phyloP scores from a whole-genome alignment of 1,140 invertebrate genomes.

The Colletes gigas region DNA sequence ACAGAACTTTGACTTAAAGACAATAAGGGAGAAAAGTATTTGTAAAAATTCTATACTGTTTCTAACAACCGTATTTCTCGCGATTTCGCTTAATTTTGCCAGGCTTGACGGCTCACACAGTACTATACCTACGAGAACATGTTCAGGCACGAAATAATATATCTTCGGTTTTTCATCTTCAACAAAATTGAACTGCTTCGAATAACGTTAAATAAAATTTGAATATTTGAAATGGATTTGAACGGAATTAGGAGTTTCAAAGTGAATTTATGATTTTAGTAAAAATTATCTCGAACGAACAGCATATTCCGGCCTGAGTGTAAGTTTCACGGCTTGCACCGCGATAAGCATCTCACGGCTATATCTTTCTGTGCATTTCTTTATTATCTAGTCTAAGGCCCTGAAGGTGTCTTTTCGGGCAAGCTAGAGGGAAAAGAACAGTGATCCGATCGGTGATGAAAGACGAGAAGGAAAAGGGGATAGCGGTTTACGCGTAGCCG shows the following conservation, averaged over 20 bases:
- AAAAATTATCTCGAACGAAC: no score
- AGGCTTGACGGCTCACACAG: neutral
- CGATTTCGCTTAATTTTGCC: neutral
- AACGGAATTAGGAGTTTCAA: no score
- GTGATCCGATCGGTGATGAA: conserved; percentile 34
- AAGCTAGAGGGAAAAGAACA: conserved; percentile 34
- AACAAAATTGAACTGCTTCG: no score
- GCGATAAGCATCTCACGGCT: conserved; percentile 7
- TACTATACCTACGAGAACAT: neutral
- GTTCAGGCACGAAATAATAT: neutral
- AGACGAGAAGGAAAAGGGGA: conserved; percentile 26
- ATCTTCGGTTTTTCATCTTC: neutral
- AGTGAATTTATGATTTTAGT: no score
- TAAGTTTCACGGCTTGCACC: conserved; percentile 13
- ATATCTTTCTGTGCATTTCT: conserved; percentile 24
- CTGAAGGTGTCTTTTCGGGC: conserved; percentile 29
- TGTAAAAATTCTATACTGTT: neutral
- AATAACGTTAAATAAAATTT: no score
- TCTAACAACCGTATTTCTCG: neutral
- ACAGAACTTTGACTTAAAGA: neutral
- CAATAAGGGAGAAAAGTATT: neutral
- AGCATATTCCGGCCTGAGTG: neutral
- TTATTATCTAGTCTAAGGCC: conserved; percentile 47
- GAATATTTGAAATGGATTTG: no score
- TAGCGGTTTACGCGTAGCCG: conserved; percentile 24